phyloP scores from a whole-genome alignment of 2,888 invertebrate genomes.

The Apamea monoglypha region DNA sequence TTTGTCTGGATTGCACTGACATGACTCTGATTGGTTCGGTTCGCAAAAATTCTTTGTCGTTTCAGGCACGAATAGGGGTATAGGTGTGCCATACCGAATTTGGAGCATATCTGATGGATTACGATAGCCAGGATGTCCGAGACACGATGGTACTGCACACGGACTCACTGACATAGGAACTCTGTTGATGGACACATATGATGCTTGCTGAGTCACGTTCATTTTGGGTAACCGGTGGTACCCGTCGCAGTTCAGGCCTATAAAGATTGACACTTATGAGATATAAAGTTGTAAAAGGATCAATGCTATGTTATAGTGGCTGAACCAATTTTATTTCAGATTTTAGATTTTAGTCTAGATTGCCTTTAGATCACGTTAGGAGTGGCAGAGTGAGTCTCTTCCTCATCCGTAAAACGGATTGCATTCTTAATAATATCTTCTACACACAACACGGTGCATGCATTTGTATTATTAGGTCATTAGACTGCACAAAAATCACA shows the following conservation, averaged over 20 bases:
- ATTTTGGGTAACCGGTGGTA: not conserved
- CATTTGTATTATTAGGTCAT: not conserved
- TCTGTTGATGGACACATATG: not conserved
- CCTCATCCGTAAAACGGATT: not conserved
- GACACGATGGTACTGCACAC: conserved; percentile 9
- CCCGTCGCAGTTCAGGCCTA: conserved; percentile 12
- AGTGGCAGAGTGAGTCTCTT: not conserved
- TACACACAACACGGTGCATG: not conserved
- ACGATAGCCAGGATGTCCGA: not conserved
- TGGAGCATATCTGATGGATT: not conserved
- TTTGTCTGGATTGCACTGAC: conserved; percentile 33
- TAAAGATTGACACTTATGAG: not conserved
- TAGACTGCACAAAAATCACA: not conserved
- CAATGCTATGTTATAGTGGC: not conserved
- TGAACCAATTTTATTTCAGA: not conserved
- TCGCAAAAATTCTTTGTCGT: not conserved
- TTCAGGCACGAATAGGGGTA: not conserved
- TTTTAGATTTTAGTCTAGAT: too few relatives aligned
- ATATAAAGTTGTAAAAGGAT: not conserved
- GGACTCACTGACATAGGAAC: not conserved
- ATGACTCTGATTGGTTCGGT: not conserved
- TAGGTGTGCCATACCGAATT: not conserved
- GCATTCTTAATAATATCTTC: not conserved
- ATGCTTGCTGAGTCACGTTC: conserved; percentile 34
- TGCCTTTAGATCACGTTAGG: not conserved